Conservation (phyloP, 2,888 invertebrate genomes). For the Megalurothrips usitatus region DNA sequence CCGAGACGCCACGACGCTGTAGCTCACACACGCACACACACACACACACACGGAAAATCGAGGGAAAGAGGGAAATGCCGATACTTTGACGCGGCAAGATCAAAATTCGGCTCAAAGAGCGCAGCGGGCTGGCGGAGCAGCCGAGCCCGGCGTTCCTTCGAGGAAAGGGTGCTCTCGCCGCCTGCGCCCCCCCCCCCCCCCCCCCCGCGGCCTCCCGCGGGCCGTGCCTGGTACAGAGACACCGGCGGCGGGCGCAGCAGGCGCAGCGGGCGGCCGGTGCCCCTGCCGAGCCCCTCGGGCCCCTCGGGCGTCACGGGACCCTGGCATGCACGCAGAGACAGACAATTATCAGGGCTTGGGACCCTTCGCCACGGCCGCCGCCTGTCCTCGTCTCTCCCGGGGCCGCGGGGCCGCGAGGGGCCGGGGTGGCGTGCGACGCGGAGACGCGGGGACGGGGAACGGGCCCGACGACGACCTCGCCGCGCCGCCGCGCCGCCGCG, state of each 20-base stretch:
- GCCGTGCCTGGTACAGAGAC: background rate
- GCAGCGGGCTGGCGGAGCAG: background rate
- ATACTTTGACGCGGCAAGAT: no score
- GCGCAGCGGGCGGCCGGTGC: background rate
- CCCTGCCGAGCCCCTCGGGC: background rate
- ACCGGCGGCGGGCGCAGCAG: background rate
- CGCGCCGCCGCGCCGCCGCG: no score
- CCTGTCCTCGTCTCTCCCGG: background rate
- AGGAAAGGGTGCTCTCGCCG: background rate
- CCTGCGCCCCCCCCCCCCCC: background rate
- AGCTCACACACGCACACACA: no score
- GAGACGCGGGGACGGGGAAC: no score
- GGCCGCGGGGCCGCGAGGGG: background rate
- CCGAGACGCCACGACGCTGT: no score
- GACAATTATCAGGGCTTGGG: slow-evolving; percentile 7
- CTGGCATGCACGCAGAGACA: slow-evolving; percentile 20
- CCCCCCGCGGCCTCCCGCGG: background rate
- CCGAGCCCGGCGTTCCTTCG: background rate
- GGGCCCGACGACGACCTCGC: no score
- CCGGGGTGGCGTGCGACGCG: background rate
- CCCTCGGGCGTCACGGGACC: background rate
- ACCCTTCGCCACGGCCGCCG: background rate
- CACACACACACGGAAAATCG: no score
- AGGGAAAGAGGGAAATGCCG: no score
- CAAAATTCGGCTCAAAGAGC: background rate